A percentile compares a stretch with the other conserved stretches of the same genome.
Conservation (phyloP, 2,888 invertebrate species). For the Lasius platythorax region DNA sequence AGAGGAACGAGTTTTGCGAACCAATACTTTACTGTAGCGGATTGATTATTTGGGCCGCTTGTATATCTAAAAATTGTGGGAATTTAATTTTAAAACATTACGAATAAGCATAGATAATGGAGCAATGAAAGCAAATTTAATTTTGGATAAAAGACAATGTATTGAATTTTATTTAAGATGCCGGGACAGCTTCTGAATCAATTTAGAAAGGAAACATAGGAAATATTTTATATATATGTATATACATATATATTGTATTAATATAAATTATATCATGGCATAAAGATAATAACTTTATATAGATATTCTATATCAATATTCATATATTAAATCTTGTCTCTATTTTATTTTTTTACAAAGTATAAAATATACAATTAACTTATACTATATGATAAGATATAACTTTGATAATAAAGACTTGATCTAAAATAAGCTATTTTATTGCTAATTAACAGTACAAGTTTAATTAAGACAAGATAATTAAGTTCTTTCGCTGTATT, state of each 20-base stretch:
- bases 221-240: no score
- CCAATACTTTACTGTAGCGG: conserved; percentile 2
- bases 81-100: background rate
- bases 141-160: background rate
- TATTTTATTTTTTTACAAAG: background rate
- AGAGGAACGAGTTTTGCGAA: background rate
- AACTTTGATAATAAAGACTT: background rate
- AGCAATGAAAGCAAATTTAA: background rate
- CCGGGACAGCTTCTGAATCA: background rate
- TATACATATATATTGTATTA: no score
- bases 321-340: no score
- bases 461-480: background rate
- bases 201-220: background rate
- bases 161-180: background rate
- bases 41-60: conserved; percentile 17
- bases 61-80: background rate
- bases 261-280: no score
- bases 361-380: background rate
- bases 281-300: no score
- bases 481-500: background rate
- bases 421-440: background rate
- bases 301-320: no score
- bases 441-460: background rate
- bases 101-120: background rate
- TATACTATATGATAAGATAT: background rate